These are phyloP conservation scores for Atta texana DNA, from an alignment of 1,140 invertebrate species.

Conservation along the genomic window DNA sequence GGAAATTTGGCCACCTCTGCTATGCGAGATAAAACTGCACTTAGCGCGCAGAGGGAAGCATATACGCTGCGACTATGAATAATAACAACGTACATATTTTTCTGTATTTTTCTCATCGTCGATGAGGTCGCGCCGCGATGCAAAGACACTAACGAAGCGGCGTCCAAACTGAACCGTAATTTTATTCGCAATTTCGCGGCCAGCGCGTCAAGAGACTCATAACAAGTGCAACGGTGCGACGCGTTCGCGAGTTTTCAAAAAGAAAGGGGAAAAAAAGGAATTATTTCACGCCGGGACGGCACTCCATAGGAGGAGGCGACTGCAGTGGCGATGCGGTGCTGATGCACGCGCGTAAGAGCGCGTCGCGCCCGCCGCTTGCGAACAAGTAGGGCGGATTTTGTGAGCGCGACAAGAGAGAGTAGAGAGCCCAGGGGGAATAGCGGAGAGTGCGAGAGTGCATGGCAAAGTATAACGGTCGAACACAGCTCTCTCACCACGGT, in stretches of 20 bases:
- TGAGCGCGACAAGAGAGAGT: background rate
- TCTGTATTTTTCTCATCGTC: constrained; percentile 43
- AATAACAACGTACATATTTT: constrained; percentile 35
- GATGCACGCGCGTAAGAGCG: constrained; percentile 41
- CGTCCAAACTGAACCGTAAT: constrained; percentile 50
- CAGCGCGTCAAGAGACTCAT: constrained; percentile 53
- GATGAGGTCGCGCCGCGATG: constrained; percentile 36
- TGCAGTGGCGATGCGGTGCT: constrained; percentile 23
- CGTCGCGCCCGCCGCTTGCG: background rate
- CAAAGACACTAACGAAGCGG: constrained; percentile 50
- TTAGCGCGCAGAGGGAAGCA: background rate
- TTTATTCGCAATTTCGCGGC: constrained; percentile 58
- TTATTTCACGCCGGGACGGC: constrained; percentile 28
- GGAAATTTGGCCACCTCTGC: background rate
- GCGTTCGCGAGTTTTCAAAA: constrained; percentile 24
- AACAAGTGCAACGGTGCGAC: constrained; percentile 45
- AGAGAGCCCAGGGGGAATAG: constrained; percentile 7
- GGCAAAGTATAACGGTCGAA: constrained; percentile 48
- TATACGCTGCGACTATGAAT: background rate
- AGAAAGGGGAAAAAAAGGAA: background rate
- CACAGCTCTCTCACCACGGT: constrained; percentile 45
- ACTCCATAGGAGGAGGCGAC: constrained; percentile 8
- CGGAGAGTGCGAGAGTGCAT: constrained; percentile 42
- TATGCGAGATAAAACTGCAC: background rate
- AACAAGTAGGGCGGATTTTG: constrained; percentile 57